Evolutionary conservation across 1,140 invertebrate species (phyloP), one percentile per base, ranked within the genome.

Genomic region (Drosophila rhopaloa): DNA sequence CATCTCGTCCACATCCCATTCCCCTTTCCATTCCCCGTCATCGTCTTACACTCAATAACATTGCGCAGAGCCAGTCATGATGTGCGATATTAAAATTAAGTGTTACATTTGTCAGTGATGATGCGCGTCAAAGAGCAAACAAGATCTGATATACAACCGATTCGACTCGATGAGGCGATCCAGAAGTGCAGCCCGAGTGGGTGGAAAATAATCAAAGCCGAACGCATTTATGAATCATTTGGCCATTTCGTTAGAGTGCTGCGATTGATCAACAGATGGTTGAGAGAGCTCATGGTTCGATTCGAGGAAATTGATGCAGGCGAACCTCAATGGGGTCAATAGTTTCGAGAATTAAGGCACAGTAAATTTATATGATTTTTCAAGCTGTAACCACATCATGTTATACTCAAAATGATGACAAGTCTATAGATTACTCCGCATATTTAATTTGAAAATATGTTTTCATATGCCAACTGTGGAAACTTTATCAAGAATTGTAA

Each of bases 41-140:
- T 62, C 76, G 71, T 73, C 80, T 70, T 83, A 70, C 83, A 83
- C 76, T 73, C 76, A 79, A 65, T 68, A 73, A 77, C 63, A 54
- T 58, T 58, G 65, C 76, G 32, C 75, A 41, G 71, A 65, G 61
- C 60, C 63, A 73, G 51, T 56, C 67, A 68, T 81, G 63, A 79
- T 62, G 76, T 79, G 75, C 67, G 66, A 76, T 83, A 78, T 73
- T 76, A 61, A 84, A 81, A 88, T 88, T 76, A 79, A 60, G 66
- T 73, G 73, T 77, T 68, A 80, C 72, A 62, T 67, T 50, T 84
- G 76, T 79, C 65, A 80, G 76, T 67, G 67, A 79, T 79, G 76
- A 78, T 79, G 76, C 66, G 76, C 76, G 66, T 71, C 76, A 68
- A 76, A 76, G 75, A 70, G 75, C 75, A 48, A 77, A 77, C 75